Percentiles rank a stretch among this genome's conserved stretches.
These are phyloP conservation scores for Melinaea menophilus DNA, from an alignment of 2,888 invertebrate species.

Conservation along the genomic window DNA sequence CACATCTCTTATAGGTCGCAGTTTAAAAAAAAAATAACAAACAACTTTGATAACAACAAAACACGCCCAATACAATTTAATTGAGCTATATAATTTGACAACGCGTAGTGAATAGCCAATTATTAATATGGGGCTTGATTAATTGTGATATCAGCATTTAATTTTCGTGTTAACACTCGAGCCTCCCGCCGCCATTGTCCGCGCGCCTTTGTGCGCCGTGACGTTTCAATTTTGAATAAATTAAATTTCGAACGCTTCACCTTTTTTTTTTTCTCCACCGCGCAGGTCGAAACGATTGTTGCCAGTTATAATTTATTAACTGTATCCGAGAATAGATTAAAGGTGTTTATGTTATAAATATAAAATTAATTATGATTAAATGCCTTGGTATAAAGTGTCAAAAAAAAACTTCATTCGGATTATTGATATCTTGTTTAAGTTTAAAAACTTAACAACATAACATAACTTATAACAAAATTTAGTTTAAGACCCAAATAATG, in stretches of 20 bases:
- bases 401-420: too few species aligned
- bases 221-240: constrained; percentile 79
- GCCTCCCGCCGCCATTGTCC: constrained; percentile 65
- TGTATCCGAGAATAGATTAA: constrained; percentile 60
- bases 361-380: not conserved
- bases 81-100: constrained; percentile 78
- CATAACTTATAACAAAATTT: too few species aligned
- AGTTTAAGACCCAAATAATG: too few species aligned
- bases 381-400: too few species aligned
- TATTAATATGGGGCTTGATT: constrained; percentile 77
- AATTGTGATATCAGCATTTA: constrained; percentile 79
- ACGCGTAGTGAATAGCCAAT: constrained; percentile 76
- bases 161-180: constrained; percentile 76
- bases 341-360: constrained; percentile 46
- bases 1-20: not conserved
- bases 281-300: constrained; percentile 46
- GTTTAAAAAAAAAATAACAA: constrained; percentile 12
- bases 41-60: constrained; percentile 14
- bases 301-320: constrained; percentile 71
- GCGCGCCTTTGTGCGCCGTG: constrained; percentile 71
- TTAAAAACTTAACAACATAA: too few species aligned
- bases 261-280: constrained; percentile 69
- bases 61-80: constrained; percentile 42
- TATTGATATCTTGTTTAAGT: too few species aligned
- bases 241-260: constrained; percentile 78